A percentile compares a stretch with the other conserved stretches of the same genome.
phyloP scores from a whole-genome alignment of 2,797 vertebrate species.

The Spinus olivaceus region DNA sequence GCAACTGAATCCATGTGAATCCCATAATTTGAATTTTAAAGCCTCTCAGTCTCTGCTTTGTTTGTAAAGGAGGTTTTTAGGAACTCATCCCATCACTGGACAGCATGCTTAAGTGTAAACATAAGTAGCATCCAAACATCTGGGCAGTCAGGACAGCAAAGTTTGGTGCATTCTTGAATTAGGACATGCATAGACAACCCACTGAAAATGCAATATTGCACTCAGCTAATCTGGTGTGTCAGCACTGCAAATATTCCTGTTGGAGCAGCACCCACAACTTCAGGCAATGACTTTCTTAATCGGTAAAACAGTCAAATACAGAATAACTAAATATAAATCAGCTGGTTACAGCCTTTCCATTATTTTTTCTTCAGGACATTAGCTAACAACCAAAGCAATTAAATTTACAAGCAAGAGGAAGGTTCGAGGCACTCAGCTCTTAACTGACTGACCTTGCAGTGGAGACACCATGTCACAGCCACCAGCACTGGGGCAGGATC shows the following conservation, averaged over 20 bases:
- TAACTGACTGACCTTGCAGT: not conserved
- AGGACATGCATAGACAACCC: slow-evolving; percentile 43
- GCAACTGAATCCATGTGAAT: slow-evolving; percentile 11
- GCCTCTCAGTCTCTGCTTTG: slow-evolving; percentile 21
- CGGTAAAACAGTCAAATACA: slow-evolving; percentile 38
- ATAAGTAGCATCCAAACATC: slow-evolving; percentile 30
- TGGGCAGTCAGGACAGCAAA: slow-evolving; percentile 8
- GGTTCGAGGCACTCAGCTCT: not conserved
- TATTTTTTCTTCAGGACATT: not conserved
- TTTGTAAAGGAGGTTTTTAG: slow-evolving; percentile 7
- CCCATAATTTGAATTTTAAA: slow-evolving; percentile 40
- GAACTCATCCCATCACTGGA: not conserved
- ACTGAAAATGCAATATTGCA: slow-evolving; percentile 34
- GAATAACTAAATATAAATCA: slow-evolving; percentile 45
- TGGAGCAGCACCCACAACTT: slow-evolving; percentile 35
- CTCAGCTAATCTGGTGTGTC: slow-evolving; percentile 24
- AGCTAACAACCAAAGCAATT: slow-evolving; percentile 23
- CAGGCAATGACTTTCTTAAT: slow-evolving; percentile 25
- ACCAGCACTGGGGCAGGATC: not conserved
- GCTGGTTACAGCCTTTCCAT: not conserved
- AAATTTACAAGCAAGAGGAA: not conserved
- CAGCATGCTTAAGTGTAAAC: slow-evolving; percentile 27
- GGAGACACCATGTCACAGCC: not conserved
- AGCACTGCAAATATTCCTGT: not conserved
- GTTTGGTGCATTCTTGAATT: slow-evolving; percentile 25